Percentiles rank a stretch among this genome's conserved stretches.
These are phyloP conservation scores for Molossus alvarezi DNA, from an alignment of 2,797 vertebrate species.

Conservation along the genomic window DNA sequence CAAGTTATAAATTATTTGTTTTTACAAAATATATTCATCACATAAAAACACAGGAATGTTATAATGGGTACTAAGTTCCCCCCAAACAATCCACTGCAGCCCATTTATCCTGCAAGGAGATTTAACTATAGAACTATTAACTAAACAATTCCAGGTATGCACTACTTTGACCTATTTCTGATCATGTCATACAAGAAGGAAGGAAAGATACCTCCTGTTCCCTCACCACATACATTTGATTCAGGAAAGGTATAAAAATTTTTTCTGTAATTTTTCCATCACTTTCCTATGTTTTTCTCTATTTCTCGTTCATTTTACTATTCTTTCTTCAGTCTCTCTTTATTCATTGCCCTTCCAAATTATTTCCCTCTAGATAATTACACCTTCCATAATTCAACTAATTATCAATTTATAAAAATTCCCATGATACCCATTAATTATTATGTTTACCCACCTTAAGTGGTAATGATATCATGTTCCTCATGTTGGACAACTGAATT, in stretches of 20 bases:
- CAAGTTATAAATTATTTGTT: not conserved
- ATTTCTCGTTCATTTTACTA: not conserved
- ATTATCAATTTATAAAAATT: not conserved
- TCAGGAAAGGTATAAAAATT: not conserved
- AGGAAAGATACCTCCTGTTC: not conserved
- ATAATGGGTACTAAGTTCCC: not conserved
- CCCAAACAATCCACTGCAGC: not conserved
- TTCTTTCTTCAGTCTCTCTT: not conserved
- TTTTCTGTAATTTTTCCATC: not conserved
- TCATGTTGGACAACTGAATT: not conserved
- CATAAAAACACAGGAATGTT: not conserved
- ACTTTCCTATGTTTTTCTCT: not conserved
- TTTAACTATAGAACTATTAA: not conserved
- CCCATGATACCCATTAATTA: not conserved
- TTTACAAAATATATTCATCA: not conserved
- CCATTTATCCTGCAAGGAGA: not conserved
- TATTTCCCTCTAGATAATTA: constrained; percentile 14
- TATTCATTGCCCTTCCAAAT: constrained; percentile 38
- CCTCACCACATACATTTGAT: not conserved
- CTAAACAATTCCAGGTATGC: not conserved
- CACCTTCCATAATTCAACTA: not conserved
- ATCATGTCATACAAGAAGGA: not conserved
- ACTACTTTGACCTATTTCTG: not conserved
- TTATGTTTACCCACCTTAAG: not conserved
- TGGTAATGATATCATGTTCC: not conserved